These are phyloP conservation scores for Campoplex nolae DNA, from an alignment of 2,888 invertebrate species.

Conservation along the genomic window DNA sequence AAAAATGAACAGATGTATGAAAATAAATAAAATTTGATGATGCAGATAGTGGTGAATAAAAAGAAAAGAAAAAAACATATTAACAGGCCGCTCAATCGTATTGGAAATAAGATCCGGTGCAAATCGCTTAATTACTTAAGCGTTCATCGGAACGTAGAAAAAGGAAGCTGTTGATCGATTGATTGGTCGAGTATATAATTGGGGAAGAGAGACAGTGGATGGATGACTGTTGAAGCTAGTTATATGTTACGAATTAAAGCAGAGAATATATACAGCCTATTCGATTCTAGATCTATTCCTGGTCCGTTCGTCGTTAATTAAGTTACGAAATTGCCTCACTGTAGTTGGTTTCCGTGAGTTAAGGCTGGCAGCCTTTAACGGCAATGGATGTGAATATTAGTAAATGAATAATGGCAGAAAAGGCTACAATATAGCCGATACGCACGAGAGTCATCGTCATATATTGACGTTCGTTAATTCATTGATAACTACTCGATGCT, in stretches of 20 bases:
- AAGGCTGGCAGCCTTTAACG: not conserved
- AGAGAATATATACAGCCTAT: constrained; percentile 44
- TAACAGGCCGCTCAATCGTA: no score
- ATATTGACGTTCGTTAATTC: not conserved
- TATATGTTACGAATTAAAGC: constrained; percentile 60
- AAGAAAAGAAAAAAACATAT: no score
- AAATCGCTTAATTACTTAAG: no score
- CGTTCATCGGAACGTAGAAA: no score
- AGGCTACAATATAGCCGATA: not conserved
- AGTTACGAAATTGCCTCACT: constrained; percentile 81
- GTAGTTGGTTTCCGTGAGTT: constrained; percentile 41
- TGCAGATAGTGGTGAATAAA: no score
- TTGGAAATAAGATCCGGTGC: no score
- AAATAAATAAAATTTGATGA: no score
- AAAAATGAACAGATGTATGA: no score
- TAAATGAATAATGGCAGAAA: not conserved
- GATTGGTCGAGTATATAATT: not conserved
- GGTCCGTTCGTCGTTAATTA: constrained; percentile 84
- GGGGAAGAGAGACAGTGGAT: constrained; percentile 3
- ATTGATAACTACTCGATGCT: not conserved
- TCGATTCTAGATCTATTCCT: constrained; percentile 71
- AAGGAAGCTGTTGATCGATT: no score
- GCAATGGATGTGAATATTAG: not conserved
- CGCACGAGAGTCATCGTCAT: not conserved
- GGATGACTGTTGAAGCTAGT: not conserved